phyloP scores from a whole-genome alignment of 1,140 invertebrate genomes.

The Drosophila micromelanica region DNA sequence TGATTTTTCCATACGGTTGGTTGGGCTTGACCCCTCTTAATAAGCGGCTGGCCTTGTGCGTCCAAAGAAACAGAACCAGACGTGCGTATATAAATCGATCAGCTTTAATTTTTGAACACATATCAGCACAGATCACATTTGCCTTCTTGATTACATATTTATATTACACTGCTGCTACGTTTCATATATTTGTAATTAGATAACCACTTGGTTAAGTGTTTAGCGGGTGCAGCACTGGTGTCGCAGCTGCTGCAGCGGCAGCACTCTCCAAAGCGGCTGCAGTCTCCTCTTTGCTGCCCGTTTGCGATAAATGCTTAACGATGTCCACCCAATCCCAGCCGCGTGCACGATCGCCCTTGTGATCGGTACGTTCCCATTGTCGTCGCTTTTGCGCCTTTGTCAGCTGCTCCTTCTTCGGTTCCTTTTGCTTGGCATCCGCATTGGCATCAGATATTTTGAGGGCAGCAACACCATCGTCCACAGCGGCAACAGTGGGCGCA shows the following conservation, averaged over 20 bases:
- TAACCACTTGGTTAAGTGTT: conserved; percentile 49
- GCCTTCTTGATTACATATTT: conserved; percentile 56
- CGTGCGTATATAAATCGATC: conserved; percentile 53
- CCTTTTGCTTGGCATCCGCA: conserved; percentile 85
- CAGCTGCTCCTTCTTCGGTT: conserved; percentile 91
- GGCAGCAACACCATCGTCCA: conserved; percentile 62
- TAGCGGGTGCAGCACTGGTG: conserved; percentile 51
- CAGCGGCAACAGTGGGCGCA: conserved; percentile 56
- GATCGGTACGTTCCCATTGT: conserved; percentile 93
- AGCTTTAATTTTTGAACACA: conserved; percentile 42
- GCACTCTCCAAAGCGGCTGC: conserved; percentile 41
- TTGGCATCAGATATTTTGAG: conserved; percentile 71
- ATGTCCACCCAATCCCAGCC: conserved; percentile 98
- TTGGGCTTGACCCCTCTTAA: conserved; percentile 26
- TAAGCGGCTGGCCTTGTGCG: conserved; percentile 37
- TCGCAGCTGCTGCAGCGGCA: conserved; percentile 29
- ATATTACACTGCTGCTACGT: conserved; percentile 29
- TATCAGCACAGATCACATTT: conserved; percentile 39
- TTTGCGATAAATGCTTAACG: conserved; percentile 96
- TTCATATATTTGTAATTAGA: conserved; percentile 30
- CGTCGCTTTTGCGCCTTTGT: conserved; percentile 96
- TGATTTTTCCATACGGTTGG: conserved; percentile 16
- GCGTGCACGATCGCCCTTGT: conserved; percentile 92
- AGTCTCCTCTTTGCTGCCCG: conserved; percentile 74
- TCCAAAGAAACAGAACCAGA: conserved; percentile 43